Evolutionary conservation across 2,797 vertebrate species (phyloP).

Genomic region (Echiichthys vipera): DNA sequence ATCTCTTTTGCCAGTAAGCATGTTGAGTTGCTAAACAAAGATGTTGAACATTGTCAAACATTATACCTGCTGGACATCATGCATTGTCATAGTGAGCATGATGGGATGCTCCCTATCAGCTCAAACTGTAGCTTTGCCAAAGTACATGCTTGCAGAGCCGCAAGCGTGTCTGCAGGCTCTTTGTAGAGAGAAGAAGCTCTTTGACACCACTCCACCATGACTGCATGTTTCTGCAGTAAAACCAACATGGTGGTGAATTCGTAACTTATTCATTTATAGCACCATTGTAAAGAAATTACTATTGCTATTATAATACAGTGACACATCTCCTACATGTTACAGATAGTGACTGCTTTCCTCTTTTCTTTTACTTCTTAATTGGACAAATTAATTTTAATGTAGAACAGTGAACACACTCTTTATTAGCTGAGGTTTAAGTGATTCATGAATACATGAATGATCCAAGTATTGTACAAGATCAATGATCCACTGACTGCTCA

Average conservation of each 20-base stretch:
- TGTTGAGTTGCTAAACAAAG: neutral
- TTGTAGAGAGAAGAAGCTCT: neutral
- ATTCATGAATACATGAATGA: constrained; percentile 17
- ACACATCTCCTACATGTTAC: neutral
- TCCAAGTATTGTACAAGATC: constrained; percentile 19
- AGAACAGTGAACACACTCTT: constrained; percentile 9
- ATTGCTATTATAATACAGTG: neutral
- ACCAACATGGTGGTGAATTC: neutral
- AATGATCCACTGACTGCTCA: constrained; percentile 19
- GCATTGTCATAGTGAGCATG: neutral
- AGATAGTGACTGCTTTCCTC: too few relatives aligned
- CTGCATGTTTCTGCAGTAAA: neutral
- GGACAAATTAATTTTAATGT: constrained; percentile 23
- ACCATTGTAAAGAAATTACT: neutral
- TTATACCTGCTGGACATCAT: neutral
- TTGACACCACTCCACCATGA: neutral
- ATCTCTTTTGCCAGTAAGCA: too few relatives aligned
- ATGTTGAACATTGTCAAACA: neutral
- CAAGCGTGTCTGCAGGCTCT: neutral
- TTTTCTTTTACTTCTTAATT: constrained; percentile 3
- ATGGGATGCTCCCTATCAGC: neutral
- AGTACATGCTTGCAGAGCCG: neutral
- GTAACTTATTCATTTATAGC: neutral
- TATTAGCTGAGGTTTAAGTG: constrained; percentile 10
- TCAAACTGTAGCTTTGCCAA: neutral